Base-by-base conservation (phyloP, 1,140 invertebrate species). In the Druon quercuslanigerum region DNA sequence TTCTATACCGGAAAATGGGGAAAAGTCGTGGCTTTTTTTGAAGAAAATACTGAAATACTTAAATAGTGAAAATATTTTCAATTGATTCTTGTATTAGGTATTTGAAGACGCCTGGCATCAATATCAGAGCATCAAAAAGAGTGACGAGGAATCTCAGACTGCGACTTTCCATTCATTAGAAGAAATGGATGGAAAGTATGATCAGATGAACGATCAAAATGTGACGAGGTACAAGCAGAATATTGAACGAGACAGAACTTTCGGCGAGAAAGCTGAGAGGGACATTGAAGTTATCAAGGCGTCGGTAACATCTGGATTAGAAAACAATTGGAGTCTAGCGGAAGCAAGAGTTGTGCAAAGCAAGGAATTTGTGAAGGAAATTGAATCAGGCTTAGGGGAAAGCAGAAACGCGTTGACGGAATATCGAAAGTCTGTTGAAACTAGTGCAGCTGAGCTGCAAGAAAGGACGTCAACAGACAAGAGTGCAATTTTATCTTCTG, bases 251-350 rank as follows among this genome's bases (percentile, higher is more conserved):
- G 79, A 77, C 46, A 77, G 80, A 17, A 13, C 14, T 50, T 77
- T 89, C 25, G 80, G 83, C 51, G 76, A 86, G 11, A 75, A 84
- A 56, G 74, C 87, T 60, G 75, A 86, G 74, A 71, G 60, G 12
- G 50, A 83, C 17, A 75, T 88, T 16, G 74, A 79, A 46, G 73
- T 40, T n/a, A 84, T 90, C n/a, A 84, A 84, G 78, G 78, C 71
- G 9, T 83, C 86, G 73, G 46, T 87, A 72, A 71, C 52, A 56
- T 73, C 78, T 52, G 71, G 74, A 12, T 79, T 87, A 8, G 73
- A 88, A 79, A 60, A 89, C 85, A 88, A 85, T 74, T 86, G 77
- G 78, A 74, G 56, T 46, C 74, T 87, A 51, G 85, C 82, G 33
- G 75, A 85, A 0, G 56, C 60, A 40, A 79, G 79, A 60, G 73